These are phyloP conservation scores for Acanthosepion esculentum DNA, from an alignment of 2,888 invertebrate genomes.

Conservation along the genomic window DNA sequence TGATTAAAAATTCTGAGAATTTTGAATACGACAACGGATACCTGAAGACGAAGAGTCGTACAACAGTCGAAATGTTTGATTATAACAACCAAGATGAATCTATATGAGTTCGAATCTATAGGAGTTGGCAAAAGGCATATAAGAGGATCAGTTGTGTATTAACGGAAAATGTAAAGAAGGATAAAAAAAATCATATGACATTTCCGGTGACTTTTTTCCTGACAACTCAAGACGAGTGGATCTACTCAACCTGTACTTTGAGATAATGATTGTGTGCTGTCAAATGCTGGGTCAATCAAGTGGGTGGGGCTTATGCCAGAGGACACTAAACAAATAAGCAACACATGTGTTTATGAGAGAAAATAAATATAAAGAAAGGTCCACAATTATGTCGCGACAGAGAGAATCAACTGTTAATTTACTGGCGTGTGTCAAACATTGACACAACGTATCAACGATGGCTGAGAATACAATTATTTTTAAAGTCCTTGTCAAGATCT, in stretches of 20 bases:
- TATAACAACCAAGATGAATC: no score
- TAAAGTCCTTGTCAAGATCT: no score
- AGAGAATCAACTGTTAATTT: not conserved
- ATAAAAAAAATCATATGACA: not conserved
- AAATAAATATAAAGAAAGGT: not conserved
- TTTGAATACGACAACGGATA: no score
- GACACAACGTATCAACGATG: not conserved
- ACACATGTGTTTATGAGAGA: not conserved
- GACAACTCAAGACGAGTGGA: not conserved
- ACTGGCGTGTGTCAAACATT: not conserved
- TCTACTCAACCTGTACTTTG: not conserved
- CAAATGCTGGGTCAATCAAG: not conserved
- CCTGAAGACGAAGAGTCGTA: no score
- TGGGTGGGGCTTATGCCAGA: not conserved
- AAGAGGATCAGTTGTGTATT: not conserved
- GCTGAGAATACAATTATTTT: not conserved
- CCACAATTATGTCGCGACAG: not conserved
- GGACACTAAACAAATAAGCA: not conserved
- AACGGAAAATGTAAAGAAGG: not conserved
- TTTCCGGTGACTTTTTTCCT: no score
- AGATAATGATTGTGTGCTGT: not conserved
- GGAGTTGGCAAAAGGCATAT: no score
- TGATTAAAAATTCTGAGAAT: no score
- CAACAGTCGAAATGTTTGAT: no score
- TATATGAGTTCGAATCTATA: no score